Conservation (phyloP, 1,140 invertebrate genomes). For the Eulimnadia texana region DNA sequence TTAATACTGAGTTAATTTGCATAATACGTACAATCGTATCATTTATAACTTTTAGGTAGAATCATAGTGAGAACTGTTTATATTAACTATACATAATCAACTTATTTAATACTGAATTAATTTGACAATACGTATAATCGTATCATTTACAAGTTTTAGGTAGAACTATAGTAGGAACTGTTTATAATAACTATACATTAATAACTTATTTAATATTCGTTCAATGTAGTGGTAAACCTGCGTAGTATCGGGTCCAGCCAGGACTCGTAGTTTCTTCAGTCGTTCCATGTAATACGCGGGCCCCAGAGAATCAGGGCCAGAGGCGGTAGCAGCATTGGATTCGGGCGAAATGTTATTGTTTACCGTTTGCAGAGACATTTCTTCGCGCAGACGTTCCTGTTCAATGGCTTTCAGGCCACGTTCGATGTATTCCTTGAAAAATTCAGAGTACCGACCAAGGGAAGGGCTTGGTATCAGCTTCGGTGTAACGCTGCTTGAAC, state of each 20-base stretch:
- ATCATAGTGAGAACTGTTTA: no score
- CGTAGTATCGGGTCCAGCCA: conserved; percentile 12
- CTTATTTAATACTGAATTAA: no score
- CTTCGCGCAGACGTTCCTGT: conserved; percentile 25
- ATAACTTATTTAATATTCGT: no score
- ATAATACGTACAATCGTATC: no score
- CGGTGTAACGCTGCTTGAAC: conserved; percentile 74
- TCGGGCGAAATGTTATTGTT: conserved; percentile 2
- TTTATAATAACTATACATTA: no score
- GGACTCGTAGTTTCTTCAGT: conserved; percentile 13
- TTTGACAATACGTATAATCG: no score
- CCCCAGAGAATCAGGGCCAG: conserved; percentile 1
- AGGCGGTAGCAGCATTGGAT: neutral
- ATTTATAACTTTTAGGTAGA: no score
- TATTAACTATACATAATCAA: no score
- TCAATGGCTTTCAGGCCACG: conserved; percentile 69
- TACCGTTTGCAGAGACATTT: neutral
- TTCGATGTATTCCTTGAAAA: conserved; percentile 85
- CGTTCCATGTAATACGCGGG: conserved; percentile 4
- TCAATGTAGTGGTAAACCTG: no score
- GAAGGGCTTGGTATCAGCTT: conserved; percentile 80
- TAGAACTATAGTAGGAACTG: no score
- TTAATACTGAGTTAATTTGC: no score
- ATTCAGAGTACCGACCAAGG: conserved; percentile 73
- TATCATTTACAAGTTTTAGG: no score